Evolutionary conservation across 2,888 invertebrate genomes (phyloP).

Genomic region (Periphyllus acericola): DNA sequence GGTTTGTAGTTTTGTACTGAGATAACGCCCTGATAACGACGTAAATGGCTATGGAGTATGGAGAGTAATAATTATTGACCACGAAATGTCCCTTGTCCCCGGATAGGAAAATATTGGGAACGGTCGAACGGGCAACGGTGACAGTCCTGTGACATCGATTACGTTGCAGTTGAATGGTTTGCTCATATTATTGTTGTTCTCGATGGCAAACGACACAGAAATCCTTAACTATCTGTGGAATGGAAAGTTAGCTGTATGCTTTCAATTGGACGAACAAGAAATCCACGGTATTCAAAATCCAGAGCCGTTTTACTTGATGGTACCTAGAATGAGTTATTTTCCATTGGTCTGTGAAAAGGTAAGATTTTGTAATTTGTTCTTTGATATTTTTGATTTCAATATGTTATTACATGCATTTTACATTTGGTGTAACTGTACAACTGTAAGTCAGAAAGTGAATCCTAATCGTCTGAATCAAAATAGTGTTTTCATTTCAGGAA

Average conservation of each 20-base stretch:
- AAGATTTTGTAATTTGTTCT: constrained; percentile 64
- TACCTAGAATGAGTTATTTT: constrained; percentile 92
- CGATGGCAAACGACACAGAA: constrained; percentile 95
- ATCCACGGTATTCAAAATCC: constrained; percentile 88
- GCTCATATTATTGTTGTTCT: neutral
- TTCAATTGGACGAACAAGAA: constrained; percentile 88
- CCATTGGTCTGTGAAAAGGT: constrained; percentile 96
- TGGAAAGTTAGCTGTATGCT: constrained; percentile 96
- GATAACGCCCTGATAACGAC: neutral
- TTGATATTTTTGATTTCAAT: too few relatives aligned
- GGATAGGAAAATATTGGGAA: neutral
- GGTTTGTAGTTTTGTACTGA: neutral
- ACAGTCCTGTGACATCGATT: neutral
- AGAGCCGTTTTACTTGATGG: constrained; percentile 92
- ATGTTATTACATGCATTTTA: too few relatives aligned
- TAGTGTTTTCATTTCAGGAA: too few relatives aligned
- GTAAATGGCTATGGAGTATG: neutral
- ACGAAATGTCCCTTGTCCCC: neutral
- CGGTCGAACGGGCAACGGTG: too few relatives aligned
- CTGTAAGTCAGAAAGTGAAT: too few relatives aligned
- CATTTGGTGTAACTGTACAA: too few relatives aligned
- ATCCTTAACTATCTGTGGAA: constrained; percentile 78
- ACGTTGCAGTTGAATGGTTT: neutral
- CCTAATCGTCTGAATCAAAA: too few relatives aligned
- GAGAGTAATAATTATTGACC: neutral